Conservation (phyloP, 2,113 vertebrate genomes). For the Vulpes lagopus region DNA sequence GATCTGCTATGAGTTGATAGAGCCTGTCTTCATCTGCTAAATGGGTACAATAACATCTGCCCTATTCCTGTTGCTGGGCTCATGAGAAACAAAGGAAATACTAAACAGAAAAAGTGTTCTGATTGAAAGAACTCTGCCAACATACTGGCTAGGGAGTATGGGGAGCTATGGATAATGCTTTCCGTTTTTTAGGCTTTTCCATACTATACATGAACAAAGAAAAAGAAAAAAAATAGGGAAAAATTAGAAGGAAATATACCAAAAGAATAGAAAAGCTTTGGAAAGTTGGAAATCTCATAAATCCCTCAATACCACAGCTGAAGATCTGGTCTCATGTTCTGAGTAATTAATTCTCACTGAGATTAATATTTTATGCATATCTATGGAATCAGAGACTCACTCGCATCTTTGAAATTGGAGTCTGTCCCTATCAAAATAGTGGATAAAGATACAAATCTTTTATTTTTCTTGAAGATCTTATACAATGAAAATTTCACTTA, state of each 20-base stretch:
- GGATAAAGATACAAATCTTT: neutral
- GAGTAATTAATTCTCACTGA: neutral
- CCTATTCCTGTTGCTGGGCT: rapidly evolving
- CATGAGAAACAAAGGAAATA: neutral
- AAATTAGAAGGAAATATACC: neutral
- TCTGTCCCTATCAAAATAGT: neutral
- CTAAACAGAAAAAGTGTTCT: neutral
- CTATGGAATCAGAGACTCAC: neutral
- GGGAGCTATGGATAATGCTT: neutral
- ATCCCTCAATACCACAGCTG: neutral
- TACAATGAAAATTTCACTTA: neutral
- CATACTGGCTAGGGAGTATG: neutral
- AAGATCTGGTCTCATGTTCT: neutral
- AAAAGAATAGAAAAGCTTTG: neutral
- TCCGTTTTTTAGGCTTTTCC: neutral
- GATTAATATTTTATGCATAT: neutral
- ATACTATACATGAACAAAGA: neutral
- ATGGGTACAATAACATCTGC: rapidly evolving
- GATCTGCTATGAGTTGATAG: neutral
- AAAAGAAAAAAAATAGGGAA: neutral
- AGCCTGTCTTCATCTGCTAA: neutral
- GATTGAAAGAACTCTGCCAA: neutral
- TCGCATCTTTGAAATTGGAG: neutral
- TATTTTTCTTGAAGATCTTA: neutral
- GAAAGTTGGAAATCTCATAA: neutral